Conservation (phyloP, 2,888 invertebrate species). For the Sycophila texana region DNA sequence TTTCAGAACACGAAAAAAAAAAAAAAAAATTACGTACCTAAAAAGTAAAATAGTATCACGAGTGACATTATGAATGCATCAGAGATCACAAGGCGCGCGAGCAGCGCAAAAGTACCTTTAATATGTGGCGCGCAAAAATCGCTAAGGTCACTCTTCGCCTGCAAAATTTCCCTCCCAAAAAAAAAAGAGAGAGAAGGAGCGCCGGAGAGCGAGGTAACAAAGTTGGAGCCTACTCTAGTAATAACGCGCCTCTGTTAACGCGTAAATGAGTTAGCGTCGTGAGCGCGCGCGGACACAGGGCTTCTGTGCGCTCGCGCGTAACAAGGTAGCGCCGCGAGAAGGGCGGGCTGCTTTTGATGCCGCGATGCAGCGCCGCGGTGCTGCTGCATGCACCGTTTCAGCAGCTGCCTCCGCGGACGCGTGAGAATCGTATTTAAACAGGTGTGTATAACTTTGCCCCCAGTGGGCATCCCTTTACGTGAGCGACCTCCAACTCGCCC, state of each 20-base stretch:
- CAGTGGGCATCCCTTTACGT: background rate
- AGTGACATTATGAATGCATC: no score
- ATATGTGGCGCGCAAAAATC: no score
- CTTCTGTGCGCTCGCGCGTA: background rate
- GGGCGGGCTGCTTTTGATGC: conserved; percentile 39
- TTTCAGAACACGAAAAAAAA: no score
- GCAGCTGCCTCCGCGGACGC: conserved; percentile 38
- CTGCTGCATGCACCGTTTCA: conserved; percentile 34
- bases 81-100: no score
- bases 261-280: conserved; percentile 17
- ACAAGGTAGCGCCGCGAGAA: background rate
- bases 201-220: background rate
- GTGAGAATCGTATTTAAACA: conserved; percentile 51
- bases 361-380: background rate
- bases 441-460: conserved; percentile 32
- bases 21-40: no score
- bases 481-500: no score
- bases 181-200: background rate
- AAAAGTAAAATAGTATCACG: no score
- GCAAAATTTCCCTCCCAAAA: background rate
- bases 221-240: background rate
- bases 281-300: conserved; percentile 1
- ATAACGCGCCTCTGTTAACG: background rate
- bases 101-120: no score
- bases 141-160: no score